phyloP scores from a whole-genome alignment of 2,113 vertebrate species.

The Nanorana parkeri region DNA sequence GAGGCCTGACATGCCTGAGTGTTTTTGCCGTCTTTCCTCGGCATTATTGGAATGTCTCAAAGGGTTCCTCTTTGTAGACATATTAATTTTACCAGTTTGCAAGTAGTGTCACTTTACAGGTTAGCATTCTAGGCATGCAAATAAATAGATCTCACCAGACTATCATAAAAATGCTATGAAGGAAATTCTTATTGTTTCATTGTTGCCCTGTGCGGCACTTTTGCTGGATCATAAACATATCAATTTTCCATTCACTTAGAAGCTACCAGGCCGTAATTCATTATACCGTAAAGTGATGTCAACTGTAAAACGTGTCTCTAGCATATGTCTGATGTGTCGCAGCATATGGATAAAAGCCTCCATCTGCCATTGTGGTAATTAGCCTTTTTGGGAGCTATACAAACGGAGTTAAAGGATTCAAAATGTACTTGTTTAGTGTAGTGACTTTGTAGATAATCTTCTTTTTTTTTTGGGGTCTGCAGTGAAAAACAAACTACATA shows the following conservation, averaged over 20 bases:
- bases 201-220: constrained; percentile 3
- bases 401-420: too few relatives aligned
- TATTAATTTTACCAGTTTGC: constrained; percentile 65
- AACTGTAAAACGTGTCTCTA: neutral
- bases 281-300: neutral
- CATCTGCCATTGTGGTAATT: too few relatives aligned
- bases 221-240: constrained; percentile 34
- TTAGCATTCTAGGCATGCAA: constrained; percentile 59
- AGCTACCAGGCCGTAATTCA: neutral
- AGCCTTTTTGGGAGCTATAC: too few relatives aligned
- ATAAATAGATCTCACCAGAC: constrained; percentile 54
- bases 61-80: constrained; percentile 60
- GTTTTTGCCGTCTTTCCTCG: constrained; percentile 61
- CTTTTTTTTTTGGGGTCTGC: too few relatives aligned
- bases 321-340: neutral
- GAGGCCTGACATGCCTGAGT: constrained; percentile 33
- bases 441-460: too few relatives aligned
- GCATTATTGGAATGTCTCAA: constrained; percentile 63
- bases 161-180: constrained; percentile 55
- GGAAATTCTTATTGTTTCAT: constrained; percentile 37
- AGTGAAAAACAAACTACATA: too few relatives aligned
- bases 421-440: too few relatives aligned
- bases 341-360: neutral
- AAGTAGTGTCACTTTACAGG: constrained; percentile 62
- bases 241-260: neutral